Evolutionary conservation across 2,888 invertebrate genomes (phyloP).

Genomic region (Serrognathus titanus): DNA sequence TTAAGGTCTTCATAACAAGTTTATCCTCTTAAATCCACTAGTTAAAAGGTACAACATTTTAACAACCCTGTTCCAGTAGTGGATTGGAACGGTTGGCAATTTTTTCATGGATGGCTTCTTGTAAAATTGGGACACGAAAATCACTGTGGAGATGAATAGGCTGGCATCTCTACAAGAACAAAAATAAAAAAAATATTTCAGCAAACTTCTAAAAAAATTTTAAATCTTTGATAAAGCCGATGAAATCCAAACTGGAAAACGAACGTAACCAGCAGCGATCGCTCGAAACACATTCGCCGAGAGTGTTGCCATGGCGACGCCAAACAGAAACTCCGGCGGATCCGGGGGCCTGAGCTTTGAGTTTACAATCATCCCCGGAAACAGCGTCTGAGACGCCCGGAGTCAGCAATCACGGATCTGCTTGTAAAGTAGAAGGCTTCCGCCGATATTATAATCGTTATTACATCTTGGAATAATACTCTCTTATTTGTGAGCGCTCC

Average conservation of each 20-base stretch:
- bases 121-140: too few relatives aligned
- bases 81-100: too few relatives aligned
- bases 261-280: slow-evolving; percentile 1
- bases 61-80: too few relatives aligned
- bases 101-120: too few relatives aligned
- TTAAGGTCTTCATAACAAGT: too few relatives aligned
- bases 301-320: slow-evolving; percentile 31
- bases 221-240: background rate
- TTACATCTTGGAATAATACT: background rate
- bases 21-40: too few relatives aligned
- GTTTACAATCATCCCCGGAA: slow-evolving; percentile 45
- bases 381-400: slow-evolving; percentile 40
- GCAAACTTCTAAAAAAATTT: too few relatives aligned
- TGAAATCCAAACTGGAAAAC: too few relatives aligned
- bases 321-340: slow-evolving; percentile 35
- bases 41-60: too few relatives aligned
- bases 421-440: slow-evolving; percentile 37
- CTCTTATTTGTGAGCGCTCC: background rate
- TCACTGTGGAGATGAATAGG: too few relatives aligned
- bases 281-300: slow-evolving; percentile 8
- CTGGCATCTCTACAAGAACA: too few relatives aligned
- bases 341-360: slow-evolving; percentile 30
- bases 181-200: too few relatives aligned
- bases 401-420: slow-evolving; percentile 41
- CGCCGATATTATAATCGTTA: slow-evolving; percentile 22